A percentile compares a stretch with the other conserved stretches of the same genome.
phyloP scores from a whole-genome alignment of 2,797 vertebrate species.

The Heterohyrax brucei region DNA sequence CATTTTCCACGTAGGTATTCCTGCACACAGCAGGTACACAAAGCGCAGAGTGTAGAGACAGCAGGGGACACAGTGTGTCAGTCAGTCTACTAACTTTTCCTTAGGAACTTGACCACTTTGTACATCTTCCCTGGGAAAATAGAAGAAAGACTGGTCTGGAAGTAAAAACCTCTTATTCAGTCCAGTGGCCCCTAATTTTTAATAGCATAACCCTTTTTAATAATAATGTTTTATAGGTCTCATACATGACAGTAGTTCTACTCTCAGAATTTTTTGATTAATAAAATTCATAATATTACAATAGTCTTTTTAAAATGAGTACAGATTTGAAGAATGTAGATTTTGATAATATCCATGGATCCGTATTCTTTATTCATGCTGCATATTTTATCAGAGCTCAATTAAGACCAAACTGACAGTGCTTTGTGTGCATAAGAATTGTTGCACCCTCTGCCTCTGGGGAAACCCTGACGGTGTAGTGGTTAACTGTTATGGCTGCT shows the following conservation, averaged over 20 bases:
- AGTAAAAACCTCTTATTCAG: neutral
- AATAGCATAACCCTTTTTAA: slow-evolving; percentile 16
- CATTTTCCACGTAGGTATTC: rapidly evolving
- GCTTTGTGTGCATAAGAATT: neutral
- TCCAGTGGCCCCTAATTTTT: neutral
- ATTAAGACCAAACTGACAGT: slow-evolving; percentile 55
- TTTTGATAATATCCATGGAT: slow-evolving; percentile 68
- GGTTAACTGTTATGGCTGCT: no score
- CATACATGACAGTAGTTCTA: neutral
- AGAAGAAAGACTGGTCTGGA: neutral
- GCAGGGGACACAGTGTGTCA: neutral
- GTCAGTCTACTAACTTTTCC: neutral
- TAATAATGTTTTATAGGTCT: neutral
- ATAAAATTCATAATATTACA: slow-evolving; percentile 28
- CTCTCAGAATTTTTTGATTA: slow-evolving; percentile 53
- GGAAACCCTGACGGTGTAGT: no score
- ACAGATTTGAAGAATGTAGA: slow-evolving; percentile 53
- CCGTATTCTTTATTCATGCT: slow-evolving; percentile 69
- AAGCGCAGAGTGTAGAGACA: neutral
- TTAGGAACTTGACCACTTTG: neutral
- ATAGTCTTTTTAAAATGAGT: slow-evolving; percentile 54
- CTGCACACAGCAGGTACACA: neutral
- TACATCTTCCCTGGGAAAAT: neutral
- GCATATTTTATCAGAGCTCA: slow-evolving; percentile 66
- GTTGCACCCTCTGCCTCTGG: neutral